phyloP scores from a whole-genome alignment of 2,888 invertebrate genomes.

The Conchocele bisecta region DNA sequence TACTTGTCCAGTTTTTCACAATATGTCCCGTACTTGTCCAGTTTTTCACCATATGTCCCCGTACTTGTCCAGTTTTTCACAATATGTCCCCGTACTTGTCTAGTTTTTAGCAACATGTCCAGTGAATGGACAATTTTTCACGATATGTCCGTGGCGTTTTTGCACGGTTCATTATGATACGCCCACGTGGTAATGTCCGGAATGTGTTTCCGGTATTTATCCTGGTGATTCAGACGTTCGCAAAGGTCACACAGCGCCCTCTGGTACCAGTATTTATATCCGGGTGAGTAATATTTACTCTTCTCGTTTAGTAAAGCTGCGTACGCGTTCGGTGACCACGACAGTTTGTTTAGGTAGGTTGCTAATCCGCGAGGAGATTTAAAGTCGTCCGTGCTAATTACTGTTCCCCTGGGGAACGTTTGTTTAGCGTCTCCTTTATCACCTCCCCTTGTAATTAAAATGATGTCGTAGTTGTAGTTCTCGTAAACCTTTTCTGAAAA shows the following conservation, averaged over 20 bases:
- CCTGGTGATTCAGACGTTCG: conserved; percentile 26
- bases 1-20: no score
- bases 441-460: conserved; percentile 39
- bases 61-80: no score
- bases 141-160: no score
- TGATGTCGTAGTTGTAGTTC: conserved; percentile 44
- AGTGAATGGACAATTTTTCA: no score
- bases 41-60: no score
- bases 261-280: conserved; percentile 30
- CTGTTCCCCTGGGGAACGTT: conserved; percentile 16
- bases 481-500: conserved; percentile 49
- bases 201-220: conserved; percentile 31
- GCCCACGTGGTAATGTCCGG: conserved; percentile 20
- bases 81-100: no score
- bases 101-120: no score
- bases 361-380: conserved; percentile 26
- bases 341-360: conserved; percentile 23
- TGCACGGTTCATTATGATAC: conserved; percentile 5
- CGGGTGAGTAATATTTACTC: conserved; percentile 32
- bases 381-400: conserved; percentile 39
- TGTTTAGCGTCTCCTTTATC: conserved; percentile 2
- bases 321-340: conserved; percentile 24
- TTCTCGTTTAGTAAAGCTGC: conserved; percentile 26
- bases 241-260: conserved; percentile 38
- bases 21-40: no score